A percentile compares a stretch with the other conserved stretches of the same genome.
These are phyloP conservation scores for Pogonomyrmex barbatus DNA, from an alignment of 1,140 invertebrate genomes.

Conservation along the genomic window DNA sequence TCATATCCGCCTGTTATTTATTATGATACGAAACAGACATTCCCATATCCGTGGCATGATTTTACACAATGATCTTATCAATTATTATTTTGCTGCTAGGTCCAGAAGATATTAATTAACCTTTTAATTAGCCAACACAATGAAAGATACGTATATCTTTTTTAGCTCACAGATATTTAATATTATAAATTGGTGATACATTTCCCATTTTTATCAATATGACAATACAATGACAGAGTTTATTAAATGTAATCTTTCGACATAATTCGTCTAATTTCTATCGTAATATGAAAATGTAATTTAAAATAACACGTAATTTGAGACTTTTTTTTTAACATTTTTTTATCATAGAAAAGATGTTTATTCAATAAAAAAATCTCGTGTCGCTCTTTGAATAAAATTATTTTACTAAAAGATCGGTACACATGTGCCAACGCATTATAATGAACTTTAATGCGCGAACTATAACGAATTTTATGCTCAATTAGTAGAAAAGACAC, in stretches of 20 bases:
- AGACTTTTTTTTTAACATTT: neutral
- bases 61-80: neutral
- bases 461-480: neutral
- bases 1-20: conserved; percentile 5
- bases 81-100: conserved; percentile 3
- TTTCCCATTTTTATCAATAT: neutral
- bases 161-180: neutral
- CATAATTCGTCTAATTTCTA: neutral
- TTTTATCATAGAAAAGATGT: neutral
- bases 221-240: neutral
- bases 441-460: conserved; percentile 8
- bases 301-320: neutral
- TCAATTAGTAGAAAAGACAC: neutral
- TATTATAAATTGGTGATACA: neutral
- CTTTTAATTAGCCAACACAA: conserved; percentile 9
- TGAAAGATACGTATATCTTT: neutral
- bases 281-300: neutral
- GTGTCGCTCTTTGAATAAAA: neutral
- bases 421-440: neutral
- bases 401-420: neutral
- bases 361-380: neutral
- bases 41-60: neutral
- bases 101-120: neutral
- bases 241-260: neutral
- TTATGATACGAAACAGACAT: neutral